Evolutionary conservation across 2,113 vertebrate genomes (phyloP).

Genomic region (Serilophus lunatus): DNA sequence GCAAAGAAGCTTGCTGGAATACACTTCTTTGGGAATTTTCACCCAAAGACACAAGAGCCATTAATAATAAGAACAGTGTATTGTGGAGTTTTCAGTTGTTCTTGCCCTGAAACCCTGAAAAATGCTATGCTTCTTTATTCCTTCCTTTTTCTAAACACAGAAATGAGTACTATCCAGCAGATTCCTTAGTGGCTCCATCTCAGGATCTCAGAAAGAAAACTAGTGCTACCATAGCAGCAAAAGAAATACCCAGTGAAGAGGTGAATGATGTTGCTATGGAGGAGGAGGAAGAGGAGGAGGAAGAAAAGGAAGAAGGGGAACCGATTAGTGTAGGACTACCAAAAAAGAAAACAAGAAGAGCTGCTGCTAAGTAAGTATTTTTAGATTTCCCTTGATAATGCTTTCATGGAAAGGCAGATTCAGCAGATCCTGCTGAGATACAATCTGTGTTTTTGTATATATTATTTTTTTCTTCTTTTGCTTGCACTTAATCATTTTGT

Average conservation of each 20-base stretch:
- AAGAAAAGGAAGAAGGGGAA: conserved; percentile 61
- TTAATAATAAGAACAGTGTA: not conserved
- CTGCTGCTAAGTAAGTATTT: conserved; percentile 86
- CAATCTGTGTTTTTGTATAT: not conserved
- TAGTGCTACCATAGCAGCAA: not conserved
- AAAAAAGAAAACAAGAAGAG: conserved; percentile 83
- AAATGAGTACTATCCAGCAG: conserved; percentile 90
- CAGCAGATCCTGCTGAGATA: not conserved
- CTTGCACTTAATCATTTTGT: not conserved
- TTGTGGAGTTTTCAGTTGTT: not conserved
- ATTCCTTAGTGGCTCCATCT: conserved; percentile 87
- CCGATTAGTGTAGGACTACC: conserved; percentile 41
- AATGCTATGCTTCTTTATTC: not conserved
- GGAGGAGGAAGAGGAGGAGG: conserved; percentile 47
- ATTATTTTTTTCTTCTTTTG: not conserved
- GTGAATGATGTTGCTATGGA: conserved; percentile 32
- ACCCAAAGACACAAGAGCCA: not conserved
- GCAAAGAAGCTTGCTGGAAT: not conserved
- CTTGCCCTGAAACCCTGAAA: not conserved
- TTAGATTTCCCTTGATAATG: not conserved
- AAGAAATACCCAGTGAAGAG: conserved; percentile 36
- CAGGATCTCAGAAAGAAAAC: conserved; percentile 83
- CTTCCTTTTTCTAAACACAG: conserved; percentile 53
- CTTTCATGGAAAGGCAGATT: not conserved
- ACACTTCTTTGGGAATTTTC: not conserved